Conservation (phyloP, 2,888 invertebrate species). For the Hermodice carunculata region DNA sequence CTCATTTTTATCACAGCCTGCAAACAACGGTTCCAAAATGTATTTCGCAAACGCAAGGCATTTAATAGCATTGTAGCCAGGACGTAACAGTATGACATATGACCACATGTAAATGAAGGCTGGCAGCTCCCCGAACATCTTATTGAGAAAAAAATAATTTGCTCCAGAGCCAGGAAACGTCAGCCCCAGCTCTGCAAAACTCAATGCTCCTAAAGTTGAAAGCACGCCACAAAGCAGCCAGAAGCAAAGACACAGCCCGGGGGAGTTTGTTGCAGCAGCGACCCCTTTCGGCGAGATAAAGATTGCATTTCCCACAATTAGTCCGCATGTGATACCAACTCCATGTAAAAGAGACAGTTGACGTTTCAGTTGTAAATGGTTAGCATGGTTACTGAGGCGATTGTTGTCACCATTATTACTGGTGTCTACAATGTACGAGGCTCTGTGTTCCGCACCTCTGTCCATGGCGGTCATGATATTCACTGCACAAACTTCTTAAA, state of each 20-base stretch:
- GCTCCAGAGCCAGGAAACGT: slow-evolving; percentile 11
- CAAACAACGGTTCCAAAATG: background rate
- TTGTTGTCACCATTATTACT: no score
- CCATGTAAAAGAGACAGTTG: background rate
- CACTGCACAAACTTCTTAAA: no score
- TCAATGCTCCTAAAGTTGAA: slow-evolving; percentile 5
- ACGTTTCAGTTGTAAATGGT: no score
- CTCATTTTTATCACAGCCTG: background rate
- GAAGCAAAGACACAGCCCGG: background rate
- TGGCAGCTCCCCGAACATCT: background rate
- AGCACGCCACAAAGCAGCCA: slow-evolving; percentile 8
- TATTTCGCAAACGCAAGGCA: slow-evolving; percentile 8
- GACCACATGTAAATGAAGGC: background rate
- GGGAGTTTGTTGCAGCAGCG: background rate
- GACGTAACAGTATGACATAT: slow-evolving; percentile 5
- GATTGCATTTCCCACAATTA: background rate
- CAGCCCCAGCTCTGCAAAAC: slow-evolving; percentile 6
- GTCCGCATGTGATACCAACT: slow-evolving; percentile 1
- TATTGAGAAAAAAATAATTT: slow-evolving; percentile 10
- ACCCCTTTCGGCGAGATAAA: slow-evolving; percentile 4
- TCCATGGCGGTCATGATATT: no score
- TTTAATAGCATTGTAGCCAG: slow-evolving; percentile 9
- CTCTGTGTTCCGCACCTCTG: no score
- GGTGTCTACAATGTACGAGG: no score
- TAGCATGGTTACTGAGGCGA: no score